Conservation (phyloP, 1,140 invertebrate species). For the Drosophila fuyamai region DNA sequence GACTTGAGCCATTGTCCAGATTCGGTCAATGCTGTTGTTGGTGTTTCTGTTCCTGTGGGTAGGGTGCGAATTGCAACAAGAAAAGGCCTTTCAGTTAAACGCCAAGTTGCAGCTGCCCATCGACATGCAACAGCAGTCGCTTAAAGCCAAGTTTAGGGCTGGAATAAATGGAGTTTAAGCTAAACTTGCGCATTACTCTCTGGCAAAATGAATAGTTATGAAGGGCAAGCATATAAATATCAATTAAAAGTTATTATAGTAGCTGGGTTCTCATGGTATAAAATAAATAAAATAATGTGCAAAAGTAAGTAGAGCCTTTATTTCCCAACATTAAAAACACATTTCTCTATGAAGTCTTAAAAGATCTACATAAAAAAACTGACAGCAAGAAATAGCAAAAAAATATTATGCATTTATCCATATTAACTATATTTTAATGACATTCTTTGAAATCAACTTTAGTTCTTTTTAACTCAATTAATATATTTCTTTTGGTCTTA, state of each 20-base stretch:
- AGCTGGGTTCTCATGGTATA: neutral
- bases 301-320: too few species aligned
- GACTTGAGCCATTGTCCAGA: conserved; percentile 57
- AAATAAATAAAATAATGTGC: neutral
- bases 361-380: too few species aligned
- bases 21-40: neutral
- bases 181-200: neutral
- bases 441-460: too few species aligned
- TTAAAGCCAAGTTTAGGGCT: neutral
- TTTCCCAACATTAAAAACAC: too few species aligned
- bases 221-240: neutral
- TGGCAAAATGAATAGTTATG: too few species aligned
- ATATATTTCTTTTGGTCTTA: too few species aligned
- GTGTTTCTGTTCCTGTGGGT: conserved; percentile 3
- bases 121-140: conserved; percentile 12
- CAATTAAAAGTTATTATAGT: neutral
- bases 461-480: too few species aligned
- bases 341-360: too few species aligned
- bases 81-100: neutral
- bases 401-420: too few species aligned
- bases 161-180: neutral
- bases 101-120: conserved; percentile 27
- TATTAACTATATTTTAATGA: too few species aligned
- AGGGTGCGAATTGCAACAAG: conserved; percentile 27
- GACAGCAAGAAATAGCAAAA: too few species aligned